These are phyloP conservation scores for Scaptomyza reducta DNA, from an alignment of 2,888 invertebrate species.

Conservation along the genomic window DNA sequence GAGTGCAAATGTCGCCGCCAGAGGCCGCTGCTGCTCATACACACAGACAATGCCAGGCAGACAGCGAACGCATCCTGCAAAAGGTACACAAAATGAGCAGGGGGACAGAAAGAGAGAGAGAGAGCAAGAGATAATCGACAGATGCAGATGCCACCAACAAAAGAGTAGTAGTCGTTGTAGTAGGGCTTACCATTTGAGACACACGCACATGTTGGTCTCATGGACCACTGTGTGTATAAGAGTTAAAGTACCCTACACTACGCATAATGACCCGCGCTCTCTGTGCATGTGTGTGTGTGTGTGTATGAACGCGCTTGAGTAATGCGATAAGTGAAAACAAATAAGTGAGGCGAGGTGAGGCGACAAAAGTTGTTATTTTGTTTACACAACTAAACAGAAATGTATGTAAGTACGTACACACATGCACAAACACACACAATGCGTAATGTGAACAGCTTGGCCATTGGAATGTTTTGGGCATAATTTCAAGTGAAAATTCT, in stretches of 20 bases:
- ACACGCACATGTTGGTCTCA: constrained; percentile 17
- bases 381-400: constrained; percentile 69
- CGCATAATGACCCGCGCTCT: constrained; percentile 48
- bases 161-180: constrained; percentile 43
- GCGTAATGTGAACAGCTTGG: constrained; percentile 47
- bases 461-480: constrained; percentile 40
- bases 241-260: constrained; percentile 9
- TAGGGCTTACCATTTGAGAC: constrained; percentile 23
- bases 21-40: constrained; percentile 20
- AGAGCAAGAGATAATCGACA: constrained; percentile 51
- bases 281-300: constrained; percentile 43
- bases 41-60: constrained; percentile 40
- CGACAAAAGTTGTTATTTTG: constrained; percentile 57
- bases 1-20: constrained; percentile 65
- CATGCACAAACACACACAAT: constrained; percentile 28
- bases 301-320: constrained; percentile 35
- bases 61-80: constrained; percentile 12
- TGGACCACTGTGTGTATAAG: constrained; percentile 7
- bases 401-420: constrained; percentile 1
- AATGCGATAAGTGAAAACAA: constrained; percentile 76
- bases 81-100: constrained; percentile 19
- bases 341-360: constrained; percentile 59
- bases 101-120: not conserved
- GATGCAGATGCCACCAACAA: constrained; percentile 57
- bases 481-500: constrained; percentile 40